A percentile compares a stretch with the other conserved stretches of the same genome.
Evolutionary conservation across 2,888 invertebrate species (phyloP).

Genomic region (Platycnemis pennipes): DNA sequence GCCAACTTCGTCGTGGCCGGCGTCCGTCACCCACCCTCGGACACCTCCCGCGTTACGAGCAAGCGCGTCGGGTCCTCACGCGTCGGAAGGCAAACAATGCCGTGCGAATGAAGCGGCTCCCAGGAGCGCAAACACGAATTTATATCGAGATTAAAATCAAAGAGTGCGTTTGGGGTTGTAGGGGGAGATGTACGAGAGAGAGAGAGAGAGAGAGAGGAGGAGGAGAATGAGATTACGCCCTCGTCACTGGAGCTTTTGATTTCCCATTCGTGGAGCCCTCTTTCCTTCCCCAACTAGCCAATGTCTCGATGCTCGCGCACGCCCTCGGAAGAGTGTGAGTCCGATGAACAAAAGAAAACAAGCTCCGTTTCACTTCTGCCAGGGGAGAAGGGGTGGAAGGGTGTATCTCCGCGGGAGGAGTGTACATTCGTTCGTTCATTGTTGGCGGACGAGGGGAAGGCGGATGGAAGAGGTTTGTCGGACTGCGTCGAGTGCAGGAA

Average conservation of each 20-base stretch:
- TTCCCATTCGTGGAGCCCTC: neutral
- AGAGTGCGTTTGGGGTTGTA: too few species aligned
- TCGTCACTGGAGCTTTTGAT: slow-evolving; percentile 5
- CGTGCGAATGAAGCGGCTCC: slow-evolving; percentile 32
- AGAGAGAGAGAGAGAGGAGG: neutral
- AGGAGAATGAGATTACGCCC: neutral
- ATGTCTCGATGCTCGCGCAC: neutral
- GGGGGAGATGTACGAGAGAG: too few species aligned
- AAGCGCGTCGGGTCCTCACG: neutral
- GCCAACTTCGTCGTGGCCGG: neutral
- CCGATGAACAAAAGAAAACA: neutral
- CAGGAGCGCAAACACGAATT: slow-evolving; percentile 47
- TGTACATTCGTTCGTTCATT: too few species aligned
- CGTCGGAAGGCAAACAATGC: neutral
- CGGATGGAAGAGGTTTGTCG: neutral
- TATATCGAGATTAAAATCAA: slow-evolving; percentile 48
- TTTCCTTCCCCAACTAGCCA: neutral
- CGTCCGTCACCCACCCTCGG: neutral
- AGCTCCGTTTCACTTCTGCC: neutral
- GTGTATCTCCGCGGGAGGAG: too few species aligned
- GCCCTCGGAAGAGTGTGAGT: neutral
- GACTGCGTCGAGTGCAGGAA: neutral
- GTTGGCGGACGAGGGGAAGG: neutral
- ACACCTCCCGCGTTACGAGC: neutral
- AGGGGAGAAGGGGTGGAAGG: neutral